These are phyloP conservation scores for Andrena camellia DNA, from an alignment of 2,888 invertebrate species.

Conservation along the genomic window DNA sequence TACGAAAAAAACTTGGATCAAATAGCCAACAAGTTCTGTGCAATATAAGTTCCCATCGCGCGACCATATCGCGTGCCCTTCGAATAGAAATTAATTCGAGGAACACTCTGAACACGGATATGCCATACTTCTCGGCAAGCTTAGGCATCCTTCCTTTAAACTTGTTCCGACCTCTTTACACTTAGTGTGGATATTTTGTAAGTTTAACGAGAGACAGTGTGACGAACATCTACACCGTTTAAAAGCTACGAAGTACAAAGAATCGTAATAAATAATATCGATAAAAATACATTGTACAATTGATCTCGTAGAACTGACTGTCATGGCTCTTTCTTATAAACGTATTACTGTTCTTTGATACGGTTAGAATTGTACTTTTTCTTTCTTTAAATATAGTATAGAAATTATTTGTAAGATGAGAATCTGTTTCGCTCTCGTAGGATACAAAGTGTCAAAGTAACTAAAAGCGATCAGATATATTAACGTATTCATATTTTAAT, in stretches of 20 bases:
- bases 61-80: conserved; percentile 44
- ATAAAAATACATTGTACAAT: conserved; percentile 46
- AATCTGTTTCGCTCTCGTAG: background rate
- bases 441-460: conserved; percentile 17
- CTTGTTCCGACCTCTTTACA: conserved; percentile 5
- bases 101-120: conserved; percentile 5
- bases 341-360: conserved; percentile 28
- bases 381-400: background rate
- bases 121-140: conserved; percentile 15
- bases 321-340: conserved; percentile 53
- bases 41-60: conserved; percentile 35
- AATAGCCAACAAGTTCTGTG: conserved; percentile 46
- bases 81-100: conserved; percentile 7
- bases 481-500: conserved; percentile 35
- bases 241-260: conserved; percentile 53
- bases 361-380: conserved; percentile 33
- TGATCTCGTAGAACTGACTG: conserved; percentile 42
- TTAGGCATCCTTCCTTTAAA: background rate
- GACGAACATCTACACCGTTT: conserved; percentile 22
- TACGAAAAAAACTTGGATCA: conserved; percentile 59
- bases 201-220: conserved; percentile 44
- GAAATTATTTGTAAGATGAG: conserved; percentile 31
- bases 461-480: background rate
- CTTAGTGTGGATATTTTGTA: conserved; percentile 33
- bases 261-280: conserved; percentile 58